phyloP scores from a whole-genome alignment of 35 echinoderm and acorn worm species.

The Apostichopus californicus region DNA sequence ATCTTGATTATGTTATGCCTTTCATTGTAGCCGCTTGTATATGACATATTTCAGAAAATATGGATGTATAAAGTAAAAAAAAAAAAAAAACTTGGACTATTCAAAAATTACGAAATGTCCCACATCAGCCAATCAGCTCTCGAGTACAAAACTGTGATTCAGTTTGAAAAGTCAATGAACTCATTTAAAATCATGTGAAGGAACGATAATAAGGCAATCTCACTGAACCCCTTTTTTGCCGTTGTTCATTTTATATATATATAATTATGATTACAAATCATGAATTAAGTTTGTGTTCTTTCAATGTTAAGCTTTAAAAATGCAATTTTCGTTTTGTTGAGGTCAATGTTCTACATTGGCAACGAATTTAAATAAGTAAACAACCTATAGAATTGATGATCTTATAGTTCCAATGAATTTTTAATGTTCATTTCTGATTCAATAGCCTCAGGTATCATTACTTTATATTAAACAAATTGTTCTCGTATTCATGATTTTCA shows the following conservation, averaged over 20 bases:
- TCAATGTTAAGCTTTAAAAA: neutral
- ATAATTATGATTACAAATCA: slow-evolving; percentile 20
- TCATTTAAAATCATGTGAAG: neutral
- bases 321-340: slow-evolving; percentile 3
- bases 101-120: neutral
- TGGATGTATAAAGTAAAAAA: neutral
- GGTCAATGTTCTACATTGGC: slow-evolving; percentile 7
- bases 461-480: slow-evolving; percentile 16
- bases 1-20: neutral
- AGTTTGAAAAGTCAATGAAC: slow-evolving; percentile 14
- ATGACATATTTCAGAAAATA: neutral
- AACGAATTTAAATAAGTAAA: slow-evolving; percentile 5
- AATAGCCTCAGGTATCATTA: slow-evolving; percentile 10
- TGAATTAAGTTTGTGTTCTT: neutral
- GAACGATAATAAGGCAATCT: neutral
- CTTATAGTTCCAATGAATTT: neutral
- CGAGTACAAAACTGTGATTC: neutral
- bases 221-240: neutral
- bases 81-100: neutral
- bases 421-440: slow-evolving; percentile 11
- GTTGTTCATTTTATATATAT: neutral
- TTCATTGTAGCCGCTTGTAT: neutral
- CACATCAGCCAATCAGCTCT: neutral
- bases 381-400: neutral
- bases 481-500: slow-evolving; percentile 15